Conservation (phyloP, 2,797 vertebrate genomes). For the Eutrigla gurnardus region DNA sequence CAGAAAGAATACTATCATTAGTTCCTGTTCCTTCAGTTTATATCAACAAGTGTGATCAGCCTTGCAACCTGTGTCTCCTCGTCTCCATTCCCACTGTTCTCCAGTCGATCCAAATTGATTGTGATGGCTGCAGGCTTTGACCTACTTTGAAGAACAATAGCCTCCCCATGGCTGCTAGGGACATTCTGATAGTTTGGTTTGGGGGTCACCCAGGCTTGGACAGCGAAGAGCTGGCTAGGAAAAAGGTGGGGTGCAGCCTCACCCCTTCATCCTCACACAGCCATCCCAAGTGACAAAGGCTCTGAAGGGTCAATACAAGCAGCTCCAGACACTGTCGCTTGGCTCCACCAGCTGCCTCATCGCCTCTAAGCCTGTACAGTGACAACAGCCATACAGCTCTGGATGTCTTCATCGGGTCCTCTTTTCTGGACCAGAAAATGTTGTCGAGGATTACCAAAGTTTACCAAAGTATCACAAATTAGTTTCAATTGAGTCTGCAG, state of each 20-base stretch:
- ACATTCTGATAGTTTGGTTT: conserved; percentile 77
- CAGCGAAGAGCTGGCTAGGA: conserved; percentile 19
- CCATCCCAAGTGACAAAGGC: conserved; percentile 49
- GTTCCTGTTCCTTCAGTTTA: conserved; percentile 74
- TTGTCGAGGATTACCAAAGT: no score
- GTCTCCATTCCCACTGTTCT: conserved; percentile 60
- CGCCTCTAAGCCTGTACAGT: conserved; percentile 22
- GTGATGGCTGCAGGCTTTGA: conserved; percentile 82
- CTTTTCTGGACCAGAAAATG: no score
- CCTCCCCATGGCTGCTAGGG: conserved; percentile 53
- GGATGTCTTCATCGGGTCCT: conserved; percentile 15
- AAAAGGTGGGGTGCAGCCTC: conserved; percentile 43
- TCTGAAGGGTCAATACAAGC: conserved; percentile 44
- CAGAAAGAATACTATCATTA: conserved; percentile 68
- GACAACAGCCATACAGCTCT: conserved; percentile 6
- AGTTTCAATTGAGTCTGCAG: no score
- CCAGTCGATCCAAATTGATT: conserved; percentile 80
- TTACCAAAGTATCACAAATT: no score
- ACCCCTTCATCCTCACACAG: conserved; percentile 44
- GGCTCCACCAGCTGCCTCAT: conserved; percentile 40
- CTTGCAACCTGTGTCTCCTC: conserved; percentile 56
- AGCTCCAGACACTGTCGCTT: conserved; percentile 36
- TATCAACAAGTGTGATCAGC: conserved; percentile 80
- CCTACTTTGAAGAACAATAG: conserved; percentile 87
- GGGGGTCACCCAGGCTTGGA: conserved; percentile 74